These are phyloP conservation scores for Dendroctonus valens DNA, from an alignment of 1,140 invertebrate species.

Conservation along the genomic window DNA sequence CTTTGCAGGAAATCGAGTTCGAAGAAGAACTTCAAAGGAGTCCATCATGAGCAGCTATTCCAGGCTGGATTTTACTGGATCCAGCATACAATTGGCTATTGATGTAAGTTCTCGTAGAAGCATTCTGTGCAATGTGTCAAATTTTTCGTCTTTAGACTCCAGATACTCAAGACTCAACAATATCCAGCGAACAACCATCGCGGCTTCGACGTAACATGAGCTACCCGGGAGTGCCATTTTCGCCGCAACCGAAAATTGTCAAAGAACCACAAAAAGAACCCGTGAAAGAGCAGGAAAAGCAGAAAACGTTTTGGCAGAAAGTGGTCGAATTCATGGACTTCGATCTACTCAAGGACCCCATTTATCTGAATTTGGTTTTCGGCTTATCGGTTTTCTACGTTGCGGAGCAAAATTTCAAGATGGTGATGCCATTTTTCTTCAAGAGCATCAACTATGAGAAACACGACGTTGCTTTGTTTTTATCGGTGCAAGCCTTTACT, in stretches of 20 bases:
- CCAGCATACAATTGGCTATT: conserved; percentile 58
- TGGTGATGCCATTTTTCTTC: conserved; percentile 73
- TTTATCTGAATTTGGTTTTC: conserved; percentile 68
- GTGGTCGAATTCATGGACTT: conserved; percentile 48
- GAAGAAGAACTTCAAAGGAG: conserved; percentile 56
- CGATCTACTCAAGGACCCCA: conserved; percentile 53
- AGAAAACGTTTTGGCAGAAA: conserved; percentile 45
- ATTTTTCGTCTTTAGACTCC: conserved; percentile 5
- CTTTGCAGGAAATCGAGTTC: conserved; percentile 49
- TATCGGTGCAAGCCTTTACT: conserved; percentile 69
- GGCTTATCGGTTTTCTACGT: conserved; percentile 71
- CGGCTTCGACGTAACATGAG: conserved; percentile 46
- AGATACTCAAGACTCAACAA: conserved; percentile 9
- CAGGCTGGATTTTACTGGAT: conserved; percentile 69
- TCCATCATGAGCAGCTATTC: conserved; percentile 70
- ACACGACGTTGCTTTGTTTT: conserved; percentile 65
- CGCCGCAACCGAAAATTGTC: conserved; percentile 40
- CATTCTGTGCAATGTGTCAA: background rate
- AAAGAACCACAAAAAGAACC: conserved; percentile 36
- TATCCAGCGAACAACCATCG: conserved; percentile 8
- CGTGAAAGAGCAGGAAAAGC: conserved; percentile 37
- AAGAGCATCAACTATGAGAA: conserved; percentile 63
- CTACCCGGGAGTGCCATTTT: conserved; percentile 47
- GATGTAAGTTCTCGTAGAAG: conserved; percentile 16
- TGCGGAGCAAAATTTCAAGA: conserved; percentile 72